phyloP scores from a whole-genome alignment of 2,888 invertebrate species.

The Drosophila ustulata region DNA sequence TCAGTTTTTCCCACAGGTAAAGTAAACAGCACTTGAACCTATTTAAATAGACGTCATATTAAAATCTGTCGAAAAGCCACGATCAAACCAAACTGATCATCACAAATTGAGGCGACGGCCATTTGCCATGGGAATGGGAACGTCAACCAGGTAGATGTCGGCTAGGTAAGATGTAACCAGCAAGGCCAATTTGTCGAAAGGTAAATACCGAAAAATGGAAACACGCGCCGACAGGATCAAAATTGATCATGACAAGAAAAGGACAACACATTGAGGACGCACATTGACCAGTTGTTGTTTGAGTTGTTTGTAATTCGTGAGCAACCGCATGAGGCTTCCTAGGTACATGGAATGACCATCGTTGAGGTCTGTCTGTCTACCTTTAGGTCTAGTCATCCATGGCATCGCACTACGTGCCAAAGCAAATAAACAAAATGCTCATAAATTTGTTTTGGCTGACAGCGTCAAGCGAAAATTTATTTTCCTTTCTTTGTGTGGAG shows the following conservation, averaged over 20 bases:
- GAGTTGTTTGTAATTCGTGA: conserved; percentile 34
- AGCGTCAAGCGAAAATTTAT: conserved; percentile 54
- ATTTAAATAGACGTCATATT: conserved; percentile 71
- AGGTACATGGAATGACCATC: conserved; percentile 4
- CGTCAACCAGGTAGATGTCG: conserved; percentile 39
- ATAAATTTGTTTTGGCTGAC: conserved; percentile 61
- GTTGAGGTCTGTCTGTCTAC: conserved; percentile 10
- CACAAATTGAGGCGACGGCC: conserved; percentile 58
- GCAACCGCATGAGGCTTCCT: conserved; percentile 20
- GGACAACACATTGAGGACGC: conserved; percentile 37
- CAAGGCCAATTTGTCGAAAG: conserved; percentile 41
- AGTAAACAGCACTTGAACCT: conserved; percentile 69
- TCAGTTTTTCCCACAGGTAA: conserved; percentile 71
- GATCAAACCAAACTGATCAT: conserved; percentile 68
- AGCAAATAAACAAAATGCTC: conserved; percentile 67
- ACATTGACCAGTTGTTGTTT: conserved; percentile 27
- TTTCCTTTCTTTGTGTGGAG: conserved; percentile 36
- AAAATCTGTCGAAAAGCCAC: conserved; percentile 74
- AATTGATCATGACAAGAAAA: conserved; percentile 63
- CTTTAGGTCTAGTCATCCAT: conserved; percentile 12
- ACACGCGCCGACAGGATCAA: conserved; percentile 77
- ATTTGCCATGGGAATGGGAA: conserved; percentile 18
- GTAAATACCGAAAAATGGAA: conserved; percentile 65
- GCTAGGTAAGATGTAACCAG: conserved; percentile 51
- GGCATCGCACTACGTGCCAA: conserved; percentile 24